Conservation (phyloP, 2,888 invertebrate genomes). For the Patella pellucida region DNA sequence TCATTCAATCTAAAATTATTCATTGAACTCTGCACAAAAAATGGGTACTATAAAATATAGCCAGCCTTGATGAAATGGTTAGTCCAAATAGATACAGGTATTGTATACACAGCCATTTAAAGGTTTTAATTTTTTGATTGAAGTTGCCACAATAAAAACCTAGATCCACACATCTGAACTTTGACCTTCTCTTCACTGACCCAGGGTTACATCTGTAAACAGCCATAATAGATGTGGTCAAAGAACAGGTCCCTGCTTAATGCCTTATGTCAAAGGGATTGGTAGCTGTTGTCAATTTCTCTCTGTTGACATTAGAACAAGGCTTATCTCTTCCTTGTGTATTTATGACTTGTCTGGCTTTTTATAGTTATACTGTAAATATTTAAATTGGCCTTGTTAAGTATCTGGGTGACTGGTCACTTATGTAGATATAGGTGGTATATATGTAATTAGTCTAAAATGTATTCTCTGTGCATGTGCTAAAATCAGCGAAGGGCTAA, state of each 20-base stretch:
- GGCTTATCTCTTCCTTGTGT: not conserved
- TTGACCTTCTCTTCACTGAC: not conserved
- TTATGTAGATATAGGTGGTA: no score
- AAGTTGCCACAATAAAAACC: not conserved
- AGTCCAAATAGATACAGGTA: no score
- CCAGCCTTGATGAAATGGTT: no score
- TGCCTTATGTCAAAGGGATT: conserved; percentile 7
- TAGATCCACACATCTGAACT: not conserved
- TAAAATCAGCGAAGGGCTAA: no score
- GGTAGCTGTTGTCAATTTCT: conserved; percentile 9
- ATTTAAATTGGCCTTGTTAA: not conserved
- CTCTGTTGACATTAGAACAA: conserved; percentile 2
- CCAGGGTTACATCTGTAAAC: not conserved
- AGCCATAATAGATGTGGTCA: not conserved
- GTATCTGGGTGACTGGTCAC: no score
- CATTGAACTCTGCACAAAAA: no score
- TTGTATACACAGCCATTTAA: no score
- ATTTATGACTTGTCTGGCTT: not conserved
- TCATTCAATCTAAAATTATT: no score
- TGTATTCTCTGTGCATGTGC: no score
- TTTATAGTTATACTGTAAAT: conserved; percentile 9
- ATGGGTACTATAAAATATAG: no score
- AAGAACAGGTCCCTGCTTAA: conserved; percentile 2
- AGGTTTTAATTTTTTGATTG: not conserved
- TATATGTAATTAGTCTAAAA: no score